Evolutionary conservation across 2,113 vertebrate genomes (phyloP).

Genomic region (Paradoxurus hermaphroditus): DNA sequence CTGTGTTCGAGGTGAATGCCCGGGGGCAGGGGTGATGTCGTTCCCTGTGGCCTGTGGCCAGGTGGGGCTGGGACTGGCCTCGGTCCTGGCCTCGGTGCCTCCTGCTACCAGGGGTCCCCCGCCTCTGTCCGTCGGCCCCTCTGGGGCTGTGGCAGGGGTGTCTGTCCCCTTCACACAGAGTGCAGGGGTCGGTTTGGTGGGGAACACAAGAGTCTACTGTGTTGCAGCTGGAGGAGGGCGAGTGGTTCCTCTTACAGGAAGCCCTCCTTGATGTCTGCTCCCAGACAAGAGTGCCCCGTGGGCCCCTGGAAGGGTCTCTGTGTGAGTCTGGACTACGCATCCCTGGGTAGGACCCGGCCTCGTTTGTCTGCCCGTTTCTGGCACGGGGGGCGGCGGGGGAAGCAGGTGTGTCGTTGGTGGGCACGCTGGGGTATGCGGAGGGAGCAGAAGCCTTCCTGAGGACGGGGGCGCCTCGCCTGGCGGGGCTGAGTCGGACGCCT

Average conservation of each 20-base stretch:
- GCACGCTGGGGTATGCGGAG: rapidly evolving
- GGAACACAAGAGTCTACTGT: no score
- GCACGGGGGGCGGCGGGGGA: rapidly evolving
- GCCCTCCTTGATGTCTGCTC: neutral
- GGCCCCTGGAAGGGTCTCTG: neutral
- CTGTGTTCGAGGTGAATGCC: rapidly evolving
- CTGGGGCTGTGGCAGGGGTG: neutral
- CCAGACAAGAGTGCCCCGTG: rapidly evolving
- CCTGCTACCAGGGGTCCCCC: neutral
- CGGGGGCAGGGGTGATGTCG: rapidly evolving
- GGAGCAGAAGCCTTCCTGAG: neutral
- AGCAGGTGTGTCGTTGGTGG: rapidly evolving
- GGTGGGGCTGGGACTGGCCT: neutral
- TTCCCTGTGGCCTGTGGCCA: neutral
- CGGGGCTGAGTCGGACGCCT: rapidly evolving
- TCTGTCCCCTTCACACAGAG: rapidly evolving
- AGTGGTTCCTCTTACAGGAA: neutral
- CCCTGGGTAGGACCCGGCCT: neutral
- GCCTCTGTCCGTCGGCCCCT: neutral
- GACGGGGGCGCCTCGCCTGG: rapidly evolving
- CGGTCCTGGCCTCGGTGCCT: neutral
- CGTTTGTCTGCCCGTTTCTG: neutral
- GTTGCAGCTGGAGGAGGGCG: neutral
- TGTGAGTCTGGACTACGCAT: neutral
- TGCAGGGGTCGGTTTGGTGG: neutral